Base-by-base conservation (phyloP, 2,113 vertebrate genomes). In the Pyxicephalus adspersus region DNA sequence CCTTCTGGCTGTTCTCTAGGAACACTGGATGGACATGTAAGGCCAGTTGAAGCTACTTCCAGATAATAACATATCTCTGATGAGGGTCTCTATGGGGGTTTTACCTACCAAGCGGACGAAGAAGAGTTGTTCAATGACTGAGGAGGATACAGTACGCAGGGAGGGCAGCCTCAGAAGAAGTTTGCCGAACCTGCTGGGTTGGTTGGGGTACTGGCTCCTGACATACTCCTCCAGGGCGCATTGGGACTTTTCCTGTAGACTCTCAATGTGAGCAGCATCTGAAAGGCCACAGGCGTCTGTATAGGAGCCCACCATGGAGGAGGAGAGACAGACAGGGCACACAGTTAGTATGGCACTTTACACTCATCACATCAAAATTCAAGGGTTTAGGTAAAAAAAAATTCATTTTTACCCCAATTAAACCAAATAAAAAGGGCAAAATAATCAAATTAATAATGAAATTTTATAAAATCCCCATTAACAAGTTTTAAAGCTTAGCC, bases 11-110 rank as follows among this genome's bases (percentile, higher is more conserved):
- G 89, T 87, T 92, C 92, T 92, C 92, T 94, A 94, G 94, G 94
- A 98, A 92, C 97, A 99, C 94, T 99, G 97, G 93, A 99, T 99
- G 92, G 97, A 98, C 97, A 99, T 99, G 94, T 99, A 98, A 96
- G 97, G 97, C 97, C 97, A 99, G 96, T 99, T 99, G 96, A 99
- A 99, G 94, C 97, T 99, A 96, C 97, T 98, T 91, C 97, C 97
- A 86, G 97, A 98, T 93, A 99, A 95, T 93, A 99, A 92, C 97
- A 99, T 99, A 93, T 99, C 97, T 89, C 97, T 95, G 94, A 99
- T 99, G 95, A 99, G 97, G 92, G 97, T 99, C 94, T 99, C 97
- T 92, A 98, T 99, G 90, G 97, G 97, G 94, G 97, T 99, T 97
- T 99, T 98, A 98, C 97, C 97, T 98, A 98, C 97, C 97, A 99